Evolutionary conservation across 2,797 vertebrate genomes (phyloP).

Genomic region (Aplochiton taeniatus): DNA sequence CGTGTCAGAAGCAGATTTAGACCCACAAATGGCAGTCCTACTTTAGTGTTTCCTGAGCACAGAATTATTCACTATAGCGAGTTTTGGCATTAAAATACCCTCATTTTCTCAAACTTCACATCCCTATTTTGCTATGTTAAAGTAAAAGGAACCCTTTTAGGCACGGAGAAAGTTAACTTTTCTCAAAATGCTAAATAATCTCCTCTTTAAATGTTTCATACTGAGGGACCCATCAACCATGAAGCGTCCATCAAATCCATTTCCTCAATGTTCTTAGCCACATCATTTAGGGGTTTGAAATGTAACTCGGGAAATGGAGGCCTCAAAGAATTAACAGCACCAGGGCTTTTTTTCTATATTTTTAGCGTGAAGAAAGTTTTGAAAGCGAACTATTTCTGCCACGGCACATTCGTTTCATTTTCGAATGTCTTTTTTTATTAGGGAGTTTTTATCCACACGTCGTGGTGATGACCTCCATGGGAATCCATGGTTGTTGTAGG

Average conservation of each 20-base stretch:
- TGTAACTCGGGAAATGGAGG: conserved; percentile 39
- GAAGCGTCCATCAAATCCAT: conserved; percentile 40
- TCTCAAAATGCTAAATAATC: too few relatives aligned
- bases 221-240: conserved; percentile 25
- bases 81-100: conserved; percentile 12
- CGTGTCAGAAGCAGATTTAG: conserved; percentile 54
- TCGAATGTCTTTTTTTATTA: conserved; percentile 43
- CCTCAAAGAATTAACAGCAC: conserved; percentile 40
- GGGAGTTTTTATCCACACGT: conserved; percentile 38
- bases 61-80: too few relatives aligned
- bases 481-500: neutral
- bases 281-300: conserved; percentile 52
- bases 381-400: too few relatives aligned
- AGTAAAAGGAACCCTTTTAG: too few relatives aligned
- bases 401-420: conserved; percentile 3
- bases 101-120: too few relatives aligned
- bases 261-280: conserved; percentile 42
- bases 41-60: conserved; percentile 24
- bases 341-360: conserved; percentile 49
- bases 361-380: conserved; percentile 33
- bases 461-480: neutral
- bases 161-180: too few relatives aligned
- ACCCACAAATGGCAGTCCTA: conserved; percentile 33
- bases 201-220: too few relatives aligned
- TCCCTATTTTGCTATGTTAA: too few relatives aligned